Conservation (phyloP, 2,113 vertebrate genomes). For the Leucoraja erinaceus region DNA sequence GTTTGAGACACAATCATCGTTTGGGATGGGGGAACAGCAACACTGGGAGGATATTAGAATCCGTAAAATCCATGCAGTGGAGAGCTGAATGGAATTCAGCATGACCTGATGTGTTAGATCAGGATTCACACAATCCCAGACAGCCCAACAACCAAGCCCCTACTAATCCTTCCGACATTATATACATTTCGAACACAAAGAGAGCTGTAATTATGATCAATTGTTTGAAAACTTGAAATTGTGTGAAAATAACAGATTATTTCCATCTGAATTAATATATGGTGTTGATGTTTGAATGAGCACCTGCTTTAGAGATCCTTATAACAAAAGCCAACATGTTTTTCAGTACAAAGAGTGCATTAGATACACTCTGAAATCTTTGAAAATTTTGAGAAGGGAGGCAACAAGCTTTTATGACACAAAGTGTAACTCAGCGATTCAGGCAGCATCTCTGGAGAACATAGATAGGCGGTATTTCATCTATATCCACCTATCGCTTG, state of each 20-base stretch:
- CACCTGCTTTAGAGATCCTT: background rate
- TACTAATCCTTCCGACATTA: background rate
- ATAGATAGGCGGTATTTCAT: too few relatives aligned
- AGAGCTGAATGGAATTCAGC: too few relatives aligned
- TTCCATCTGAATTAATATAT: background rate
- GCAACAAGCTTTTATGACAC: background rate
- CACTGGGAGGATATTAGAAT: too few relatives aligned
- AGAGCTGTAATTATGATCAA: background rate
- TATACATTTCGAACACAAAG: background rate
- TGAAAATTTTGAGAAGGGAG: background rate
- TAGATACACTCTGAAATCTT: background rate
- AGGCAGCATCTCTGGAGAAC: too few relatives aligned
- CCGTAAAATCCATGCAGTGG: too few relatives aligned
- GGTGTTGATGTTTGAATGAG: background rate
- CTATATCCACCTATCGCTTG: too few relatives aligned
- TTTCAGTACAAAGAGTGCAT: background rate
- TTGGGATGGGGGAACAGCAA: too few relatives aligned
- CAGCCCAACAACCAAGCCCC: background rate
- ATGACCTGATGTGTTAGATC: background rate
- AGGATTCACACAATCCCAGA: background rate
- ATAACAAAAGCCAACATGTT: background rate
- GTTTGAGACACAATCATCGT: too few relatives aligned
- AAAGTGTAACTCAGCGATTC: too few relatives aligned
- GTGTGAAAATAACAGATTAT: background rate
- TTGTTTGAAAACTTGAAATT: background rate